These are phyloP conservation scores for Stictocephala bisonia DNA, from an alignment of 2,888 invertebrate genomes.

Conservation along the genomic window DNA sequence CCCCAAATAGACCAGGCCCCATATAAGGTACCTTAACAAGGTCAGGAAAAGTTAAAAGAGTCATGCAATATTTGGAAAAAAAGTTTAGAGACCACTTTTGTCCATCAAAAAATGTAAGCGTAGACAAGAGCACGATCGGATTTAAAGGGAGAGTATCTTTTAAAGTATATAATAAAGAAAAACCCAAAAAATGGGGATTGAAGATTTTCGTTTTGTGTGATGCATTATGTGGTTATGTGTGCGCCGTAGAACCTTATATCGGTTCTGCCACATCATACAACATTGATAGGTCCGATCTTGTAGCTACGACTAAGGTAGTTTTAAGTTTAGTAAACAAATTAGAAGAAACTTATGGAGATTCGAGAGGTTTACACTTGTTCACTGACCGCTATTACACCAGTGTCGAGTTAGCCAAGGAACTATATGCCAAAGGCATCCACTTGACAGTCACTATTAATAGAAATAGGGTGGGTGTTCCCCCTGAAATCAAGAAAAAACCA, in stretches of 20 bases:
- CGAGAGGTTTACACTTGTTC: background rate
- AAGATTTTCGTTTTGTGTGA: background rate
- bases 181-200: too few species aligned
- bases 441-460: background rate
- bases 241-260: background rate
- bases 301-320: conserved; percentile 1
- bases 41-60: too few species aligned
- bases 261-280: background rate
- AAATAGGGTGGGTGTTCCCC: background rate
- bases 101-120: background rate
- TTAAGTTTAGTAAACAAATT: background rate
- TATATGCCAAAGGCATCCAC: background rate
- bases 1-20: too few species aligned
- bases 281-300: background rate
- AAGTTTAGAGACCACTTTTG: too few species aligned
- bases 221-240: background rate
- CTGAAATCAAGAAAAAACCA: background rate
- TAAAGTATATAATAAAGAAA: too few species aligned
- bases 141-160: too few species aligned
- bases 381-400: background rate
- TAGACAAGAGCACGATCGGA: too few species aligned
- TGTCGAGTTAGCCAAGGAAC: too few species aligned
- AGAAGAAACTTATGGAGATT: background rate
- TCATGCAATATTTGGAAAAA: too few species aligned
- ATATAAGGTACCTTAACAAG: too few species aligned